Evolutionary conservation across 2,888 invertebrate genomes (phyloP).

Genomic region (Acanthosoma haemorrhoidale): DNA sequence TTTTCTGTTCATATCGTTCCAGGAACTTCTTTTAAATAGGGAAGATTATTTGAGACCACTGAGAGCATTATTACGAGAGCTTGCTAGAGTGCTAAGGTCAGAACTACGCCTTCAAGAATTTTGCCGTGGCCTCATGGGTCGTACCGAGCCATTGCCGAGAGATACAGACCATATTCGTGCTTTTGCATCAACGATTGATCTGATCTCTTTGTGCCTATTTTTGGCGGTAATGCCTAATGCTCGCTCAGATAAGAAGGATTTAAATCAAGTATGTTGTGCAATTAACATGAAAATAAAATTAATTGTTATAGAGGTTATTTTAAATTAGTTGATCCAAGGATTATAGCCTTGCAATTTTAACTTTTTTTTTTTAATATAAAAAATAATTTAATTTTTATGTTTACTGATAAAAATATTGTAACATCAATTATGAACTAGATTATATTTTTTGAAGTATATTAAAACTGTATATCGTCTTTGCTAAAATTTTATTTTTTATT

Average conservation of each 20-base stretch:
- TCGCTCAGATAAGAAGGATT: slow-evolving; percentile 52
- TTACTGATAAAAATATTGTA: not conserved
- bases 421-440: not conserved
- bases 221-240: slow-evolving; percentile 67
- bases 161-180: slow-evolving; percentile 73
- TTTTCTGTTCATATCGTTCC: slow-evolving; percentile 42
- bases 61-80: slow-evolving; percentile 79
- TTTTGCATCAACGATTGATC: slow-evolving; percentile 75
- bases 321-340: not conserved
- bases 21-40: slow-evolving; percentile 77
- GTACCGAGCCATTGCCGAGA: slow-evolving; percentile 56
- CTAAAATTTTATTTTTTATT: too few species aligned
- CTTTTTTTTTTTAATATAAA: too few species aligned
- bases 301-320: not conserved
- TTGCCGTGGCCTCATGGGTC: slow-evolving; percentile 55
- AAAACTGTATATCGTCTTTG: too few species aligned
- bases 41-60: slow-evolving; percentile 88
- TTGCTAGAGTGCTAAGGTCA: slow-evolving; percentile 74
- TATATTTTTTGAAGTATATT: not conserved
- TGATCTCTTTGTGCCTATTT: slow-evolving; percentile 79
- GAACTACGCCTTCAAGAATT: slow-evolving; percentile 76
- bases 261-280: slow-evolving; percentile 38
- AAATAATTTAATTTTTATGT: not conserved
- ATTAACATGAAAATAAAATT: not conserved
- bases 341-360: too few species aligned